These are phyloP conservation scores for Leucania comma DNA, from an alignment of 2,888 invertebrate species.

Conservation along the genomic window DNA sequence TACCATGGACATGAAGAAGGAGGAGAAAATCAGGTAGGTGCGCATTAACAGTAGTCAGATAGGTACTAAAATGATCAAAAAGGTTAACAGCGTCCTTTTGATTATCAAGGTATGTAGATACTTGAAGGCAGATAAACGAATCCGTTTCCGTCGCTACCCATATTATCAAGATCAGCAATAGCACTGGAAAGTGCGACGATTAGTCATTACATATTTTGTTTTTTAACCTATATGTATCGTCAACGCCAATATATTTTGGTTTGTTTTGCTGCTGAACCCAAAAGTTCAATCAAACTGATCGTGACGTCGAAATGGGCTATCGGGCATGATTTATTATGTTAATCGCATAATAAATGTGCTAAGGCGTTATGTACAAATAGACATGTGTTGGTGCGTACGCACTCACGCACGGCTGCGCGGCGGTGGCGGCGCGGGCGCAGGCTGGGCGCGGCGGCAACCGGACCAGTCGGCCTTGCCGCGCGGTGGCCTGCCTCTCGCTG, in stretches of 20 bases:
- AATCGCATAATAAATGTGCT: conserved; percentile 52
- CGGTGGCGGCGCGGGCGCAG: conserved; percentile 55
- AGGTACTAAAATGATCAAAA: not conserved
- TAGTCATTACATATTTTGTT: not conserved
- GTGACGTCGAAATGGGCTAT: conserved; percentile 21
- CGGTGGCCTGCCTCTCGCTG: conserved; percentile 85
- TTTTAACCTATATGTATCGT: not conserved
- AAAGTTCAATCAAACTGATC: not conserved
- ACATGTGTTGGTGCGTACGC: conserved; percentile 67
- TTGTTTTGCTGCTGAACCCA: not conserved
- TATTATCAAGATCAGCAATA: conserved; percentile 6
- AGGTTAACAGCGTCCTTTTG: not conserved
- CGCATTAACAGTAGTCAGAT: not conserved
- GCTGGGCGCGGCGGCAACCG: conserved; percentile 73
- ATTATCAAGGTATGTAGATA: not conserved
- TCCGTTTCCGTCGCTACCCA: not conserved
- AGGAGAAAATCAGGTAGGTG: not conserved
- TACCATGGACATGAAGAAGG: not conserved
- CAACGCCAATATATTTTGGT: conserved; percentile 2
- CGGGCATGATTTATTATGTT: conserved; percentile 44
- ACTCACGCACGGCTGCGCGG: conserved; percentile 64
- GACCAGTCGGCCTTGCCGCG: conserved; percentile 87
- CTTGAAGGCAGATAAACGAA: conserved; percentile 11
- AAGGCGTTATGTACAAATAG: conserved; percentile 61
- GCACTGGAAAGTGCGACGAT: not conserved